Conservation (phyloP, 2,797 vertebrate species). For the Podarcis lilfordi region DNA sequence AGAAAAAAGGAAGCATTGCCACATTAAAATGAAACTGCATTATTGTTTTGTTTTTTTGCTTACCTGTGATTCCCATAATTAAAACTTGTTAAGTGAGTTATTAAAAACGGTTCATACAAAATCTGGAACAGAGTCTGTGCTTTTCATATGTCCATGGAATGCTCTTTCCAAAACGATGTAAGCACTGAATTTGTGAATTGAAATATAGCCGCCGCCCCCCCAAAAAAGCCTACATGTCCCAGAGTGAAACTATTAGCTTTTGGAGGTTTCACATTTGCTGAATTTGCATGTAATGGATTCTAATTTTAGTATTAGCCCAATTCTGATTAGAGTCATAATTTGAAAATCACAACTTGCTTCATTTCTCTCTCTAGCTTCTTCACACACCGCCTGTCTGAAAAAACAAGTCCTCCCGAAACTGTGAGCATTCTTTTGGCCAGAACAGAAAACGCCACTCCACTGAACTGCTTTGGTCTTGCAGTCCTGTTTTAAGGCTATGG, state of each 20-base stretch:
- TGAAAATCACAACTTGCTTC: neutral
- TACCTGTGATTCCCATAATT: fast-evolving
- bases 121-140: neutral
- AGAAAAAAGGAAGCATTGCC: no score
- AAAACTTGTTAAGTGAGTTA: neutral
- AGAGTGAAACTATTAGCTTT: neutral
- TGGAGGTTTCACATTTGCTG: neutral
- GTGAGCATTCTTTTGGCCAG: fast-evolving
- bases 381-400: neutral
- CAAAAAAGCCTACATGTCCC: neutral
- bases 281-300: neutral
- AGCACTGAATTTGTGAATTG: neutral
- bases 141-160: neutral
- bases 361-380: neutral
- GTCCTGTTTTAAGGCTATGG: neutral
- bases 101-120: neutral
- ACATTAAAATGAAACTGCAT: fast-evolving
- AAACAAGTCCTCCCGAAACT: neutral
- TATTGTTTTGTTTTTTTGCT: neutral
- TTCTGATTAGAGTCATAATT: neutral
- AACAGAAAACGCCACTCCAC: neutral
- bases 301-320: neutral
- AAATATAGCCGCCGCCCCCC: neutral
- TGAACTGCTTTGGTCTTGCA: fast-evolving
- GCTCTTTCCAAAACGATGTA: neutral